Base-by-base conservation (phyloP, 1,140 invertebrate species). In the Varroa destructor region DNA sequence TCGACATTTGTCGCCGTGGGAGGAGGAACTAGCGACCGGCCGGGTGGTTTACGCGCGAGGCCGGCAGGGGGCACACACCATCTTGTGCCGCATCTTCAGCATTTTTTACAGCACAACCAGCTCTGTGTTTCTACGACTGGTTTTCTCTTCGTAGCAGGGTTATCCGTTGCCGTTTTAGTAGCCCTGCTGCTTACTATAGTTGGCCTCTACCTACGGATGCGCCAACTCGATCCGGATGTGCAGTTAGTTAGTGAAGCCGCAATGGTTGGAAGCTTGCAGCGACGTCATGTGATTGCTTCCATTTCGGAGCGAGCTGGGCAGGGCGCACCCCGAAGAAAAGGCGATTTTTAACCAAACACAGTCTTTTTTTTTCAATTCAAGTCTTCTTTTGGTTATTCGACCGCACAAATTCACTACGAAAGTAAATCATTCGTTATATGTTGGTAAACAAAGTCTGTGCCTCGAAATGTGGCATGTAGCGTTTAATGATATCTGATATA, bases 161-260 rank as follows among this genome's bases (percentile, higher is more conserved):
- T 67, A 40, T 40, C 40, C 14, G 61, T 67, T 2, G 12, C 46
- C 40, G 40, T 67, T 12, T 46, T 67, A 37, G 36, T 67, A 14
- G 46, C 12, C 12, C 46, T 67, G 36, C 46, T 67, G 2, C 61
- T 67, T 10, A 67, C 61, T 12, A 67, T 67, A 12, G 61, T 67
- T 37, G 61, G 61, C 12, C 36, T 67, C 40, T 67, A 67, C 40
- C 61, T 67, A 2, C 61, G 61, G 10, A 67, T 67, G 61, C 61
- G 61, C 40, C 61, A 67, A 37, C 61, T 67, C 12, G 61, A 67
- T 37, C 61, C 61, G 14, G 61, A 67, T 43, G 61, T 67, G 40
- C 61, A 67, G 46, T 67, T 67, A 46, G 46, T 67, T 40, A 67
- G 40, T 14, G 61, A 67, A 40, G 61, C 37, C 14, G 61, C 61